Base-by-base conservation (phyloP, 2,797 vertebrate species). In the Saxicola maurus region DNA sequence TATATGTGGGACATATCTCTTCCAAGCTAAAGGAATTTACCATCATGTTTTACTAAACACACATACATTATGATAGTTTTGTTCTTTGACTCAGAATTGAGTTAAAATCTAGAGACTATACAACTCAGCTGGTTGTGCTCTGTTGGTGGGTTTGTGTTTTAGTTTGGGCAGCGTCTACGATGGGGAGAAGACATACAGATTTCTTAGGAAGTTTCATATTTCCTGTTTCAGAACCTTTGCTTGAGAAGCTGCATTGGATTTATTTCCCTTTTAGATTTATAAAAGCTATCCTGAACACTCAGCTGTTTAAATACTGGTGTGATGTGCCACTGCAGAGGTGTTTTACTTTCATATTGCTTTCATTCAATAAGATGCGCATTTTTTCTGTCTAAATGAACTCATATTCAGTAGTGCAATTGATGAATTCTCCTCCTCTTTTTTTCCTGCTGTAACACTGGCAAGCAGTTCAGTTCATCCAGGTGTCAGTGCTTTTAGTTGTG, bases 311-410 rank as follows among this genome's bases (percentile, higher is more conserved):
- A 86, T 79, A 53, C 71, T 60, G 14, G 45, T 62, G 13, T 81
- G 77, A 53, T 87, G 66, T 87, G 69, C 89, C 51, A 25, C 89
- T 94, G 93, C 90, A 81, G 91, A 87, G 82, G 65, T 7, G 2
- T 87, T 95, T 83, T 87, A 67, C 81, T 94, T 94, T 94, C 89
- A 79, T 87, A 83, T 49, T 82, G 89, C 85, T 93, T 93, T 89
- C 80, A 91, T 90, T 94, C 85, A 94, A 90, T 92, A 91, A 91
- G 87, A 94, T 96, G 87, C 57, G 38, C 92, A 94, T 91, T 95
- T 93, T 94, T 92, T 64, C 92, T 82, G 4, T 87, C n/a, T 64
- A 96, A 94, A 94, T 95, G 93, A 93, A 95, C 93, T 92, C 51
- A 27, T 88, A 92, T 93, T 95, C 92, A 92, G 76, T 57, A 89